Evolutionary conservation across 2,888 invertebrate genomes (phyloP), one percentile per base, ranked within the genome.

Genomic region (Caenorhabditis drosophilae): DNA sequence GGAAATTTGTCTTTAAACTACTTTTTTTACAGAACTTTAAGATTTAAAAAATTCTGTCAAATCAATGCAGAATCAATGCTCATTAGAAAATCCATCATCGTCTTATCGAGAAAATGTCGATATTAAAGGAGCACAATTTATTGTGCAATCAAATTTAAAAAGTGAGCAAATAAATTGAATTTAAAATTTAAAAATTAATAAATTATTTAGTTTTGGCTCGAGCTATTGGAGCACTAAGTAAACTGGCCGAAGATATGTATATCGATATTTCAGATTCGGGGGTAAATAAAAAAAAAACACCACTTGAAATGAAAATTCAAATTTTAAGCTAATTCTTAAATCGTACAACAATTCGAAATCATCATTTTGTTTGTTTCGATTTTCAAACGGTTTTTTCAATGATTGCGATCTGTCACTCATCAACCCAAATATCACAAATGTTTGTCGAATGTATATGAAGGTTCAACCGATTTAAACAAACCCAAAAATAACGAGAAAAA

Each of bases 351-450:
- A 54, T 9, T 64, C 45, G 1, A 64, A 58, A 11, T 35, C 35
- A 34, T n/a, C 31, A 11, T 58, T 38, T n/a, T 58, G 54, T 23
- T 53, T 58, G 16, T 64, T 64, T 25, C 64, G 58, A 7, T 64
- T 64, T 45, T 53, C 58, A n/a, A 52, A 57, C 0, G 64, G 55
- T n/a, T 64, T 64, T 35, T 64, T 64, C 58, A 64, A 64, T 22
- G 25, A 53, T 9, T 64, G 58, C 26, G 64, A 64, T 26, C 16
- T 64, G 26, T 36, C 58, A 16, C 38, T 64, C 36, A 51, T 64
- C n/a, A 64, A 55, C 34, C 41, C 42, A 23, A 46, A 44, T n/a
- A 47, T 25, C 0, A 41, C 48, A 9, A 64, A 64, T 25, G 53
- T 64, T 25, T 64, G 64, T 16, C 40, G 64, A 31, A 20, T 64